Evolutionary conservation across 1,140 invertebrate genomes (phyloP), one percentile per base, ranked within the genome.

Genomic region (Drosophila arawakana): DNA sequence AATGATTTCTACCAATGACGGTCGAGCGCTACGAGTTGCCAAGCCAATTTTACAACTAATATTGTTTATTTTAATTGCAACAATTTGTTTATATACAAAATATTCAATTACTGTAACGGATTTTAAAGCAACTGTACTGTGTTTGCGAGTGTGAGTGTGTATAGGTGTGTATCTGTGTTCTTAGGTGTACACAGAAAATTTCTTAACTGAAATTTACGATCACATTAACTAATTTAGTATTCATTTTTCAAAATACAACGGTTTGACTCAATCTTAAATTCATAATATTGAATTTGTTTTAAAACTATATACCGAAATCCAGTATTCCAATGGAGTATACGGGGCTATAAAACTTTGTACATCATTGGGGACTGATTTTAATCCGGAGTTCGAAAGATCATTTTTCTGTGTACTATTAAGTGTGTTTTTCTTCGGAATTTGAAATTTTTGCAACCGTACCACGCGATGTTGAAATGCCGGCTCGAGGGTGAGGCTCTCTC

Each of bases 21-120:
- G 76, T 81, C 81, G 80, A 84, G 75, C 80, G 70, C 71, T 78
- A 90, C 91, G 80, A 81, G 90, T 90, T 83, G 73, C 80, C 76
- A 76, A 80, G 89, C 89, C 83, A 83, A 89, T 57, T 90, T 90
- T 63, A 81, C 50, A 76, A 65, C 62, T 67, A 62, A 65, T 58
- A 34, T n/a, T 70, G 37, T 57, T 47, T 13, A 18, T 44, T 46
- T 55, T 11, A 15, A 35, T 55, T 55, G 11, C 39, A 47, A 67
- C 11, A 13, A 66, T 46, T 54, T 68, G 39, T 30, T 30, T 73
- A 61, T 73, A 8, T 73, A 55, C 57, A 73, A 25, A 46, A 59
- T 21, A 54, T 58, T 59, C 18, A 13, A 50, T 39, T 43, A 46
- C 15, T 60, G 35, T 7, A 41, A 41, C 7, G 46, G 10, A 37